These are phyloP conservation scores for Morpho achilles DNA, from an alignment of 2,888 invertebrate species.

Conservation along the genomic window DNA sequence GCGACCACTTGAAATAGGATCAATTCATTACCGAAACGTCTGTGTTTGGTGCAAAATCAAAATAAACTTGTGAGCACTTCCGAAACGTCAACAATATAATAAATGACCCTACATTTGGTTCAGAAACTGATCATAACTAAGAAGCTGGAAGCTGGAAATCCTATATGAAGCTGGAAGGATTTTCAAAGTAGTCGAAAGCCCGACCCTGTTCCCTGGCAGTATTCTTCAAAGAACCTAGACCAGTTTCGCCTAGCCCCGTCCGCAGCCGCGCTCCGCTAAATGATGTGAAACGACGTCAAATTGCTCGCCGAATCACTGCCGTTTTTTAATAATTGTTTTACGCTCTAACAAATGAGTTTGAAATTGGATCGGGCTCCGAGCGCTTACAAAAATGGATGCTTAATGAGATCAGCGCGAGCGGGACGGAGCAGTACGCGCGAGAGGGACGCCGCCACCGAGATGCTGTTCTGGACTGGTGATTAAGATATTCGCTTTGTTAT, in stretches of 20 bases:
- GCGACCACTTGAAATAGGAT: too few relatives aligned
- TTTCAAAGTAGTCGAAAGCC: too few relatives aligned
- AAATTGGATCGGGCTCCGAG: slow-evolving; percentile 81
- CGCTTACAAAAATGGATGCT: slow-evolving; percentile 83
- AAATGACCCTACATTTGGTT: too few relatives aligned
- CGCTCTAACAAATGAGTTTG: slow-evolving; percentile 83
- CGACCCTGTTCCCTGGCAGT: too few relatives aligned
- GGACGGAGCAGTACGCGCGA: slow-evolving; percentile 40
- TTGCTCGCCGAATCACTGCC: slow-evolving; percentile 68
- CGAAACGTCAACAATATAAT: too few relatives aligned
- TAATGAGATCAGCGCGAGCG: slow-evolving; percentile 81
- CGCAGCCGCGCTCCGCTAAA: slow-evolving; percentile 37
- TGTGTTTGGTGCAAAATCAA: too few relatives aligned
- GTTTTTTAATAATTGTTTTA: slow-evolving; percentile 80
- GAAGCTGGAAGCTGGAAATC: too few relatives aligned
- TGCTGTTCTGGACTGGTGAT: slow-evolving; percentile 21
- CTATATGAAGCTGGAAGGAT: too few relatives aligned
- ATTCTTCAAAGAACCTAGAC: background rate
- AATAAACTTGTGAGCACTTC: too few relatives aligned
- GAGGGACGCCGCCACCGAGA: slow-evolving; percentile 30
- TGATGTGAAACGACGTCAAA: slow-evolving; percentile 67
- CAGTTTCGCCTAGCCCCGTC: background rate
- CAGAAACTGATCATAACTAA: too few relatives aligned
- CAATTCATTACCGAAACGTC: too few relatives aligned
- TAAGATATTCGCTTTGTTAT: slow-evolving; percentile 31